phyloP scores from a whole-genome alignment of 2,113 vertebrate genomes.

The Paratilapia polleni region DNA sequence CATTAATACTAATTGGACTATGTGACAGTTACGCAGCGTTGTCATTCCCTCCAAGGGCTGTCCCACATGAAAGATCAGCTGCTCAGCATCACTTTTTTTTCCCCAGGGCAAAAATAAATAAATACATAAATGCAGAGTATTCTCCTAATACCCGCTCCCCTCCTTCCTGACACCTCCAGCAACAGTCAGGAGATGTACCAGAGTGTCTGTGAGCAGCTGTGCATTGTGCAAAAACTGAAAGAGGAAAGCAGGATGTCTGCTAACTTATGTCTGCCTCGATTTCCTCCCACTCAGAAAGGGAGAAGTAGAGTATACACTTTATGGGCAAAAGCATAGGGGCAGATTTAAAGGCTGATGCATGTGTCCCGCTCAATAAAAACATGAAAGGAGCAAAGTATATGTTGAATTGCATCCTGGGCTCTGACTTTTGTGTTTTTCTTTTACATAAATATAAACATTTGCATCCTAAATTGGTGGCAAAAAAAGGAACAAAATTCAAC shows the following conservation, averaged over 20 bases:
- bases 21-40: neutral
- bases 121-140: fast-evolving
- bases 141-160: neutral
- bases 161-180: neutral
- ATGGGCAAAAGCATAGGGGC: neutral
- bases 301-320: neutral
- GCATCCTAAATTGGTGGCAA: neutral
- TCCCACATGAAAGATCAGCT: conserved; percentile 4
- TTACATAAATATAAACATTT: neutral
- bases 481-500: no score
- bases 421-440: neutral
- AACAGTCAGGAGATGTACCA: neutral
- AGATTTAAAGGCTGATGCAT: neutral
- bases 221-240: neutral
- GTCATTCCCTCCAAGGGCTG: neutral
- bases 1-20: neutral
- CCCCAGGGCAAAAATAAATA: fast-evolving
- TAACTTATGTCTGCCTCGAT: neutral
- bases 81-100: conserved; percentile 13
- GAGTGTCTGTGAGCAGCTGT: neutral
- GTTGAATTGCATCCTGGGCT: neutral
- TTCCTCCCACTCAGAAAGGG: neutral
- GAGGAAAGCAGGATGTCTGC: neutral
- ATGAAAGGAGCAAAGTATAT: neutral
- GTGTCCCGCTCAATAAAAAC: neutral